Evolutionary conservation across 2,797 vertebrate genomes (phyloP), one percentile per base, ranked within the genome.

Genomic region (Cyprinodon diabolis): DNA sequence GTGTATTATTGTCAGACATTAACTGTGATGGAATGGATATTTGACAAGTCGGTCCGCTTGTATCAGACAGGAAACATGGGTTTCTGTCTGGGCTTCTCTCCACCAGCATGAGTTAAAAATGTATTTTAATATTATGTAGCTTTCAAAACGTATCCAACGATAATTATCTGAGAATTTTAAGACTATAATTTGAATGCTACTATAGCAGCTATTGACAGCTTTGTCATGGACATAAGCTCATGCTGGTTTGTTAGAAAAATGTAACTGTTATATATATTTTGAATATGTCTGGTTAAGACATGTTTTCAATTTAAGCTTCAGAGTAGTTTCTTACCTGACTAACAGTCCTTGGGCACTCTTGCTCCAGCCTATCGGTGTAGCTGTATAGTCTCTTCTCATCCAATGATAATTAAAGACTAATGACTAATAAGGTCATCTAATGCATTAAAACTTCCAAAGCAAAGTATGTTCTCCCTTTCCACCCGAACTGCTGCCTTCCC

Each of bases 1-100:
- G 82, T 11, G 14, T 68, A n/a, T 87, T 86, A 79, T 81, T 88
- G 76, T 86, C 79, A 79, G 70, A 75, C 76, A 60, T n/a, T 73
- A 55, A 67, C 56, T 1, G 9, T 69, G 76, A 69, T 60, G 37
- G 65, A 68, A 6, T 9, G 70, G 63, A 69, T 67, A 30, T 47
- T 30, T n/a, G 65, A 77, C 66, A 68, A 80, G 75, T 71, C 73
- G 25, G 76, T 30, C 52, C 48, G 37, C 54, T 35, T 76, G 0
- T 25, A 15, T 81, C 74, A 73, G 45, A 43, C 57, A 13, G 68
- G 11, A n/a, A 43, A 72, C 12, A 67, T 51, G 37, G 37, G 58
- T 45, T 19, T 62, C 21, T 69, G 43, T 40, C 45, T 0, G 37
- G 63, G 48, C 52, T 71, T 72, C 55, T 49, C 21, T 62, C 43